Percentiles rank a stretch among this genome's conserved stretches.
phyloP scores from a whole-genome alignment of 2,113 vertebrate genomes.

The Gopherus evgoodei region DNA sequence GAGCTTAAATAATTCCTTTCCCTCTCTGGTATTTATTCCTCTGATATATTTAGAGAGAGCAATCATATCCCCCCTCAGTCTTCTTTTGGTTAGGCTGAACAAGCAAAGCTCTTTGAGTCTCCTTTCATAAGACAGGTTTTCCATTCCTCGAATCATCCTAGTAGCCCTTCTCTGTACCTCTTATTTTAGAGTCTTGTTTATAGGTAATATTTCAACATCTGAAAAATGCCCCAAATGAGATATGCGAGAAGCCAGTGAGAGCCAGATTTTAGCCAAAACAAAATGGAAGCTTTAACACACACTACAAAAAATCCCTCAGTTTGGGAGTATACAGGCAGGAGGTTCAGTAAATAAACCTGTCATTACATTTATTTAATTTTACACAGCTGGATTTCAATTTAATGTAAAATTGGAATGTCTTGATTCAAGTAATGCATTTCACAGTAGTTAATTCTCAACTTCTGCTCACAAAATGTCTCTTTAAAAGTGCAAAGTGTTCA shows the following conservation, averaged over 20 bases:
- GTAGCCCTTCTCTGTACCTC: too few species aligned
- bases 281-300: neutral
- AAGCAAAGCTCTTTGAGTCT: too few species aligned
- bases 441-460: neutral
- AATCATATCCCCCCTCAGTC: too few species aligned
- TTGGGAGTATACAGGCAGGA: conserved; percentile 2
- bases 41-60: too few species aligned
- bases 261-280: neutral
- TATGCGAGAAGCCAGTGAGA: neutral
- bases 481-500: neutral
- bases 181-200: neutral
- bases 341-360: neutral
- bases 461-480: neutral
- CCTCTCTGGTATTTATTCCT: too few species aligned
- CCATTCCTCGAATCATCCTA: too few species aligned
- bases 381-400: neutral
- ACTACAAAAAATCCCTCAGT: neutral
- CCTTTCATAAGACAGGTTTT: too few species aligned
- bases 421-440: conserved; percentile 16
- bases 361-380: neutral
- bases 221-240: neutral
- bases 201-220: neutral
- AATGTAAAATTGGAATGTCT: conserved; percentile 15
- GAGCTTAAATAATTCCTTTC: too few species aligned
- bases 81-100: too few species aligned